phyloP scores from a whole-genome alignment of 2,797 vertebrate genomes.

The Myripristis murdjan region DNA sequence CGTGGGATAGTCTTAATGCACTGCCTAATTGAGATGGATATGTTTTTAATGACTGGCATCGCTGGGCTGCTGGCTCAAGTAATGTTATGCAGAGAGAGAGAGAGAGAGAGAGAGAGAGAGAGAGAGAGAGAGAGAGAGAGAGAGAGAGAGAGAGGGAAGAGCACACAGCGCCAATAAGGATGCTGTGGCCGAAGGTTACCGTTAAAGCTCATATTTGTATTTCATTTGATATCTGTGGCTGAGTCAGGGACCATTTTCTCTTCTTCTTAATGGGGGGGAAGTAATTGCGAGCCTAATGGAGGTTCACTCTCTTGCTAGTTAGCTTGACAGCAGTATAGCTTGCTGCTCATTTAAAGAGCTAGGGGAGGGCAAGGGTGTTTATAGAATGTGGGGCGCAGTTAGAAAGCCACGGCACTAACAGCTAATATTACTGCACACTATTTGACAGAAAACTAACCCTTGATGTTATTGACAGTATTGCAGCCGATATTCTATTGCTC shows the following conservation, averaged over 20 bases:
- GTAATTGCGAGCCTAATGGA: conserved; percentile 78
- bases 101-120: no score
- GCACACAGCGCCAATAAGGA: conserved; percentile 71
- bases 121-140: no score
- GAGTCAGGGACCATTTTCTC: conserved; percentile 57
- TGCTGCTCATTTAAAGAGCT: conserved; percentile 66
- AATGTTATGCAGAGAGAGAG: conserved; percentile 55
- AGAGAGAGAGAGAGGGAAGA: conserved; percentile 34
- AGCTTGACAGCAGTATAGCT: conserved; percentile 58
- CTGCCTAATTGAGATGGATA: conserved; percentile 83
- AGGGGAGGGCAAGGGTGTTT: conserved; percentile 59
- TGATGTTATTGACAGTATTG: conserved; percentile 65
- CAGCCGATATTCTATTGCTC: conserved; percentile 51
- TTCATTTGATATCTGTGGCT: conserved; percentile 74
- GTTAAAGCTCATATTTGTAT: conserved; percentile 77
- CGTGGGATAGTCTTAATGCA: conserved; percentile 74
- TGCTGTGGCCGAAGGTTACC: conserved; percentile 75
- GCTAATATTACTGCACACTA: conserved; percentile 53
- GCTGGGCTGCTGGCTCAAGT: conserved; percentile 63
- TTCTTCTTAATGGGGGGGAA: conserved; percentile 69
- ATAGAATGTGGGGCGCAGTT: conserved; percentile 27
- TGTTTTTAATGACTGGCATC: conserved; percentile 83
- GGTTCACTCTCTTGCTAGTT: conserved; percentile 65
- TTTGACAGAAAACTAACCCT: conserved; percentile 56
- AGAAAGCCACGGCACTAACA: conserved; percentile 64